Evolutionary conservation across 2,113 vertebrate species (phyloP), one percentile per base, ranked within the genome.

Genomic region (Sylvietta virens): DNA sequence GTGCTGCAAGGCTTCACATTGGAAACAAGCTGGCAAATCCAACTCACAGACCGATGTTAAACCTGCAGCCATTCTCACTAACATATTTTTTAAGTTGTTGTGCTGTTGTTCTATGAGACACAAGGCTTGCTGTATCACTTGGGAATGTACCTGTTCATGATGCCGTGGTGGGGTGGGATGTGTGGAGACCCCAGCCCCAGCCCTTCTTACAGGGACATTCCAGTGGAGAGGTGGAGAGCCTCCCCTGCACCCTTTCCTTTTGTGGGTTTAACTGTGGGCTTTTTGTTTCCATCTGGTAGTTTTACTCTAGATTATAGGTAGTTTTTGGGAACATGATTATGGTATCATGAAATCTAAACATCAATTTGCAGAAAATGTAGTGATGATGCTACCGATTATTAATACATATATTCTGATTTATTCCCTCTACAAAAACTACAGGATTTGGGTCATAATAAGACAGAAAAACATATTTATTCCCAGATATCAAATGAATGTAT

Each of bases 51-150:
- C 6, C 2, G 4, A 3, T 40, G 5, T 16, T 66, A 65, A 61
- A 78, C 13, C 24, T 74, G n/a, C n/a, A 73, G 45, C 33, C 20
- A 33, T 65, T n/a, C 42, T n/a, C 39, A 37, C 23, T 37, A 33
- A 27, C 4, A 4, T 18, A 18, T 19, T 51, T 62, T 50, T 60
- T 1, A 30, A 60, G 22, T 19, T 2, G 16, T 57, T 12, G 1
- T 13, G 5, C 19, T 61, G 24, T 31, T 45, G 69, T 88, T 69
- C 67, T 48, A 16, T 4, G 6, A 45, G 27, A 33, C 17, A 44
- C 0, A 2, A 79, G 53, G 7, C 18, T 44, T 3, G 0, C n/a
- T 61, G 11, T 44, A 7, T 30, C 4, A 1, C 39, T 24, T 42
- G 26, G 28, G 26, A 62, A 54, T 19, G 8, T 6, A 24, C 4